A percentile compares a stretch with the other conserved stretches of the same genome.
Conservation (phyloP, 2,888 invertebrate species). For the Zaprionus bogoriensis region DNA sequence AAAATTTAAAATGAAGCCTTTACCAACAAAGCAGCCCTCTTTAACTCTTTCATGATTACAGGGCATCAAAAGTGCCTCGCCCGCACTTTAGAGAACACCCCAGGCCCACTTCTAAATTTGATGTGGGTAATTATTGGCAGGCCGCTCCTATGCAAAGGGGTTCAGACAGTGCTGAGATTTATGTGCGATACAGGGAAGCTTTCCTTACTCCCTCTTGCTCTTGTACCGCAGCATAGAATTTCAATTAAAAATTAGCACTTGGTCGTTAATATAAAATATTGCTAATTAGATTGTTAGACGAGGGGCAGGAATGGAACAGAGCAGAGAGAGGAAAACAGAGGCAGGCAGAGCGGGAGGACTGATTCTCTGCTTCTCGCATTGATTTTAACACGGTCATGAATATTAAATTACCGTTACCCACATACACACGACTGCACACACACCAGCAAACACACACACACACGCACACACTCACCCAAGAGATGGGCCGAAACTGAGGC, state of each 20-base stretch:
- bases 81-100: background rate
- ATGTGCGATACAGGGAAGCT: conserved; percentile 16
- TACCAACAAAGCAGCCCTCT: background rate
- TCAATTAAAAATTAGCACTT: conserved; percentile 74
- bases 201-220: background rate
- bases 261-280: conserved; percentile 74
- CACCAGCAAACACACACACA: conserved; percentile 8
- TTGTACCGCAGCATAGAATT: conserved; percentile 53
- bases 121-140: conserved; percentile 71
- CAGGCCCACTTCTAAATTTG: conserved; percentile 22
- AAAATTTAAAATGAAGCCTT: too few relatives aligned
- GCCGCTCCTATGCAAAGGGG: conserved; percentile 16
- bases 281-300: conserved; percentile 66
- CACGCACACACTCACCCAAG: background rate
- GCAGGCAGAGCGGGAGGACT: background rate
- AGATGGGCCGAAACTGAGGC: background rate
- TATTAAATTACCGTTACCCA: conserved; percentile 69
- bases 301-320: background rate
- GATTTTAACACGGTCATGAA: conserved; percentile 76
- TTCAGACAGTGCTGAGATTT: conserved; percentile 37
- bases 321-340: conserved; percentile 6
- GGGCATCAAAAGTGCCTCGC: background rate
- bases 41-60: too few relatives aligned
- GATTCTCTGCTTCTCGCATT: conserved; percentile 48
- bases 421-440: conserved; percentile 1